Percentiles rank a stretch among this genome's conserved stretches.
phyloP scores from a whole-genome alignment of 2,797 vertebrate genomes.

The Falco columbarius region DNA sequence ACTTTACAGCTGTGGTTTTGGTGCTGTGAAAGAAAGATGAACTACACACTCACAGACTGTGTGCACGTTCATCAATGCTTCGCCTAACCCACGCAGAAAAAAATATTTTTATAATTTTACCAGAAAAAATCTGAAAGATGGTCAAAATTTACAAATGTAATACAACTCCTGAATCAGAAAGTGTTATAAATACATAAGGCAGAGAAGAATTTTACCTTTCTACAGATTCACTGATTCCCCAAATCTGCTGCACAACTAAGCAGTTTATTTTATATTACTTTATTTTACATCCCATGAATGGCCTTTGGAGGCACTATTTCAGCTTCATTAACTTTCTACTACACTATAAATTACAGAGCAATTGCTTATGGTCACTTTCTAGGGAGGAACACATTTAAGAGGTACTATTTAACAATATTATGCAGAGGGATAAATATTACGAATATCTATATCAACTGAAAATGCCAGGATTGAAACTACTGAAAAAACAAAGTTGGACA shows the following conservation, averaged over 20 bases:
- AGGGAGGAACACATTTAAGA: background rate
- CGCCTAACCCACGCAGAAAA: background rate
- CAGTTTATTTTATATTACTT: background rate
- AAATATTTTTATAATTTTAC: background rate
- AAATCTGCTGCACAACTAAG: background rate
- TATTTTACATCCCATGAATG: background rate
- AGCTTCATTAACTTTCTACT: conserved; percentile 51
- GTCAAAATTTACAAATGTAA: background rate
- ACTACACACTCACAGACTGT: background rate
- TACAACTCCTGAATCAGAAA: background rate
- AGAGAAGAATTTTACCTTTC: background rate
- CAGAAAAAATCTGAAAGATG: background rate
- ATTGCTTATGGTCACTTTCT: conserved; percentile 5
- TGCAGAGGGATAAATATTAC: background rate
- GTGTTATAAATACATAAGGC: background rate
- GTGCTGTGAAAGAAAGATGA: background rate
- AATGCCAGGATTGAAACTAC: background rate
- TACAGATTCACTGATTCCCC: background rate
- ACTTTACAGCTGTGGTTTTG: background rate
- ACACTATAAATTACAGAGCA: conserved; percentile 32
- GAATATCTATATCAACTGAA: background rate
- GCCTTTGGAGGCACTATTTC: conserved; percentile 22
- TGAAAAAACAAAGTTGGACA: background rate
- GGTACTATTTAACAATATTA: background rate
- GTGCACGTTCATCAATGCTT: background rate